Base-by-base conservation (phyloP, 1,140 invertebrate species). In the Cheumatopsyche charites region DNA sequence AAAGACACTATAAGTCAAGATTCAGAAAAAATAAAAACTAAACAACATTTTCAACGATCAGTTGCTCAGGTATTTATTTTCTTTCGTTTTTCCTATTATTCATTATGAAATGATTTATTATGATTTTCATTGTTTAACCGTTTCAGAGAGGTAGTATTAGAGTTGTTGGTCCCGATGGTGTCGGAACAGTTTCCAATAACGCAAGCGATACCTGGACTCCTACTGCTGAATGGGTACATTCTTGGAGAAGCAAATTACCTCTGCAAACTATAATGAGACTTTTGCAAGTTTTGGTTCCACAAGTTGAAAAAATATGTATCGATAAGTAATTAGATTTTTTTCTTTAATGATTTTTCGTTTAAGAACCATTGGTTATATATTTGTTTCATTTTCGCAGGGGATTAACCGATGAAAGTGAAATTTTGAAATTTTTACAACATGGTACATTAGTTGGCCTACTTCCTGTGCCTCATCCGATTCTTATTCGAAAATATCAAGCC, bases 291-390 rank as follows among this genome's bases (percentile, higher is more conserved):
- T 85, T 99, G 0, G 98, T 99, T 55, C 98, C 98, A 58, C 98
- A 99, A 87, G 98, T 99, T 9, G 98, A 99, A 85, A 99, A 99
- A 86, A 99, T 99, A 77, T 99, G 98, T 83, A 99, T 99, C 79
- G 98, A 99, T 82, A 99, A 99, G 95, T 98, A 82, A 87, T 89
- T 86, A 47, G 70, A n/a, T 41, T 62, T 36, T n/a, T n/a, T n/a
- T n/a, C n/a, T n/a, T 13, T 70, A 43, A 71, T 49, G 45, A 7
- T 49, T 49, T 49, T 4, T 25, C 19, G 52, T 67, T 49, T n/a
- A n/a, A n/a, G n/a, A n/a, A n/a, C n/a, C n/a, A n/a, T n/a, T n/a
- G n/a, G n/a, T n/a, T n/a, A n/a, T n/a, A n/a, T 55, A 29, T 29
- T 17, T 68, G 13, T 42, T 69, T 25, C 69, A 11, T 61, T 43